These are phyloP conservation scores for Vireo griseus DNA, from an alignment of 2,797 vertebrate species.

Conservation along the genomic window DNA sequence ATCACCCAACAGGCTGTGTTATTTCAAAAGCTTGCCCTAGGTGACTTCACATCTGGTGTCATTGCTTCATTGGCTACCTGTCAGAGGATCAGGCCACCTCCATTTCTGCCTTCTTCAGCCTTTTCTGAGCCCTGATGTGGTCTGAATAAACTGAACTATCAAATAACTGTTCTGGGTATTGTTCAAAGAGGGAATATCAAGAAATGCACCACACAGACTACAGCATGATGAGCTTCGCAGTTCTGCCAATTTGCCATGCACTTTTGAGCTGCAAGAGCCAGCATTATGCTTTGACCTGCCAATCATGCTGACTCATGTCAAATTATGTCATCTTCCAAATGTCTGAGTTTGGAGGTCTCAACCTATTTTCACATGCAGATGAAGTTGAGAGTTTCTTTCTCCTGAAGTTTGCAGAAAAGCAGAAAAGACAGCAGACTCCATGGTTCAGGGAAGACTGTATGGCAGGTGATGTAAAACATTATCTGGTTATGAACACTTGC, in stretches of 20 bases:
- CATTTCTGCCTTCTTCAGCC: neutral
- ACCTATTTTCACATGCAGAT: constrained; percentile 49
- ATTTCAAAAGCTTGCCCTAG: neutral
- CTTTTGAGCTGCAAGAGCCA: constrained; percentile 42
- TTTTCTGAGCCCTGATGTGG: neutral
- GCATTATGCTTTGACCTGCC: constrained; percentile 46
- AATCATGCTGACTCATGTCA: constrained; percentile 46
- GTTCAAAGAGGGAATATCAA: neutral
- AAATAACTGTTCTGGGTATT: neutral
- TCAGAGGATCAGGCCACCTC: neutral
- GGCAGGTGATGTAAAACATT: neutral
- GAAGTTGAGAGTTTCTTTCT: constrained; percentile 25
- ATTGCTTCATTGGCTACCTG: neutral
- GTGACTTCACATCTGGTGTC: neutral
- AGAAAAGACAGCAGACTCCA: constrained; percentile 5
- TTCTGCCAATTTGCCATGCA: neutral
- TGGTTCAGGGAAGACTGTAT: neutral
- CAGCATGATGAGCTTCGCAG: neutral
- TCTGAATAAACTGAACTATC: neutral
- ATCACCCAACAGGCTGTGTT: neutral
- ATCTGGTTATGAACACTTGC: neutral
- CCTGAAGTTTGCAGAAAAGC: neutral
- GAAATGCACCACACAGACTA: neutral
- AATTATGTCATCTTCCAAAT: constrained; percentile 54
- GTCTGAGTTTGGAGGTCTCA: constrained; percentile 51